Conservation (phyloP, 1,140 invertebrate genomes). For the Carposina sasakii region DNA sequence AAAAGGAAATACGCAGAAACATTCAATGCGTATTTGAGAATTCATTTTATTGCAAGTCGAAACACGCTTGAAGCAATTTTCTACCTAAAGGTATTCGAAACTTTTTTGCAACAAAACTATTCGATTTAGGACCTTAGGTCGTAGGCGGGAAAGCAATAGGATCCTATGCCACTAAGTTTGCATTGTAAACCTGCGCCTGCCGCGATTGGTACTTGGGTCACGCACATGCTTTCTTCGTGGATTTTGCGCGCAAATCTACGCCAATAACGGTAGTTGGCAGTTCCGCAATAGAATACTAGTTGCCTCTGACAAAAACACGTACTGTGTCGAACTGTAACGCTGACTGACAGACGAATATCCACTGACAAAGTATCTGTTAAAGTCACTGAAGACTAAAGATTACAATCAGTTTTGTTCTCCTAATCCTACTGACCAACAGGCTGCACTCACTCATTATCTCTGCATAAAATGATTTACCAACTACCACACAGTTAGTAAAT, state of each 20-base stretch:
- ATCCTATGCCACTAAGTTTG: conserved; percentile 36
- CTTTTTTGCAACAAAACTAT: conserved; percentile 17
- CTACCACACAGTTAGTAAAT: too few species aligned
- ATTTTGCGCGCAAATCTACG: conserved; percentile 65
- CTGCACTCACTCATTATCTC: too few species aligned
- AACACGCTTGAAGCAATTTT: conserved; percentile 52
- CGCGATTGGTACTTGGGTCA: conserved; percentile 52
- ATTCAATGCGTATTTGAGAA: conserved; percentile 60
- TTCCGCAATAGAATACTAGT: conserved; percentile 46
- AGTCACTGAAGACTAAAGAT: too few species aligned
- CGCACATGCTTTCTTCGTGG: conserved; percentile 65
- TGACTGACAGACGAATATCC: too few species aligned
- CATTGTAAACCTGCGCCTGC: conserved; percentile 37
- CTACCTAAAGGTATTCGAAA: conserved; percentile 36
- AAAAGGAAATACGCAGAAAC: conserved; percentile 69
- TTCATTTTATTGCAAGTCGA: conserved; percentile 50
- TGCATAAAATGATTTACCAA: too few species aligned
- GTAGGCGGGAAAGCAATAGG: conserved; percentile 25
- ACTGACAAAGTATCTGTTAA: too few species aligned
- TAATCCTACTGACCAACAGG: too few species aligned
- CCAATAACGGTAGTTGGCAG: conserved; percentile 59
- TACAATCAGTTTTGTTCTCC: too few species aligned
- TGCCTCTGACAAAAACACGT: too few species aligned
- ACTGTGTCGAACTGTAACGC: too few species aligned
- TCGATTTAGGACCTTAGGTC: conserved; percentile 36